A percentile compares a stretch with the other conserved stretches of the same genome.
Evolutionary conservation across 2,797 vertebrate species (phyloP).

Genomic region (Siniperca obscura): DNA sequence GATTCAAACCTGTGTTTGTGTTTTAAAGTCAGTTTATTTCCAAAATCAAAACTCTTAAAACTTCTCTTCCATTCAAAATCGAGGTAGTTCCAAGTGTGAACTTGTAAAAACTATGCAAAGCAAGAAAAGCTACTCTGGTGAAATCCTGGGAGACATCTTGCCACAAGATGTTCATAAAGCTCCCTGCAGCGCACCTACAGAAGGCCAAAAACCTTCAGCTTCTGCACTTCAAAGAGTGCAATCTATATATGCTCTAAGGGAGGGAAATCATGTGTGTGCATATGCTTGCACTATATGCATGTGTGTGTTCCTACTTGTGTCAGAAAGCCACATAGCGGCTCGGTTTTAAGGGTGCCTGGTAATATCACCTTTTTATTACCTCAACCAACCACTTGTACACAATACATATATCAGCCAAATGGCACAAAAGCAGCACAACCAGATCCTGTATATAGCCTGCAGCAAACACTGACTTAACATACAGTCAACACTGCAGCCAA

Average conservation of each 20-base stretch:
- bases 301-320: slow-evolving; percentile 35
- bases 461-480: slow-evolving; percentile 65
- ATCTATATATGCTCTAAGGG: not conserved
- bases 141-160: slow-evolving; percentile 40
- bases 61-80: not conserved
- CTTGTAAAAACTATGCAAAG: not conserved
- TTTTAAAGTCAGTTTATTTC: not conserved
- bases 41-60: slow-evolving; percentile 19
- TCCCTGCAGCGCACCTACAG: slow-evolving; percentile 26
- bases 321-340: slow-evolving; percentile 40
- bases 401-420: slow-evolving; percentile 70
- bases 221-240: slow-evolving; percentile 49
- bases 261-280: slow-evolving; percentile 13
- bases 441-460: slow-evolving; percentile 77
- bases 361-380: slow-evolving; percentile 64
- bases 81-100: not conserved
- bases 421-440: slow-evolving; percentile 81
- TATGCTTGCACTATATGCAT: not conserved
- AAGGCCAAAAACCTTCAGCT: slow-evolving; percentile 14
- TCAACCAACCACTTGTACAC: slow-evolving; percentile 67
- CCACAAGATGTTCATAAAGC: slow-evolving; percentile 37
- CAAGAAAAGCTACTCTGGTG: not conserved
- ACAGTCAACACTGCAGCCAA: slow-evolving; percentile 50
- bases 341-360: slow-evolving; percentile 51
- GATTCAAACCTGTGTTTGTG: not conserved